Evolutionary conservation across 2,113 vertebrate genomes (phyloP).

Genomic region (Etheostoma cragini): DNA sequence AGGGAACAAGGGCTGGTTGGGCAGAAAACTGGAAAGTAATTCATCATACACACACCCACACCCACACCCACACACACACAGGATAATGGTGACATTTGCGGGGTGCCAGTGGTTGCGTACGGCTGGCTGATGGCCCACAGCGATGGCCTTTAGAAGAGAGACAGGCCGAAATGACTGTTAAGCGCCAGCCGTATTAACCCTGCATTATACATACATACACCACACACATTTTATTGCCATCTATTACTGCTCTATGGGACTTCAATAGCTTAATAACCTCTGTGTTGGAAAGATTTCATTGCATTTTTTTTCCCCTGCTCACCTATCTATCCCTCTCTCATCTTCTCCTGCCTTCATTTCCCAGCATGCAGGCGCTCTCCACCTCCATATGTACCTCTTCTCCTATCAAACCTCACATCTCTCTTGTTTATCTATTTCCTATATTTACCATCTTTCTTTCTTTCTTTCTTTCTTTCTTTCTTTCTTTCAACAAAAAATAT

Average conservation of each 20-base stretch:
- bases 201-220: slow-evolving; percentile 63
- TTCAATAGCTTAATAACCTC: slow-evolving; percentile 65
- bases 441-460: background rate
- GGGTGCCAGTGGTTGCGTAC: slow-evolving; percentile 57
- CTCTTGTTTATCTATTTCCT: background rate
- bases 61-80: slow-evolving; percentile 20
- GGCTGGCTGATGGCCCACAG: slow-evolving; percentile 74
- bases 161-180: slow-evolving; percentile 76
- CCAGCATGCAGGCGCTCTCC: slow-evolving; percentile 8
- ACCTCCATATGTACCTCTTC: slow-evolving; percentile 20
- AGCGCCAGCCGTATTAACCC: slow-evolving; percentile 68
- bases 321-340: slow-evolving; percentile 61
- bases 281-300: slow-evolving; percentile 56
- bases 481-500: background rate
- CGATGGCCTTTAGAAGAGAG: slow-evolving; percentile 80
- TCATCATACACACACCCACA: slow-evolving; percentile 14
- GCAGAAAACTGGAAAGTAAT: slow-evolving; percentile 43
- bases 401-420: slow-evolving; percentile 33
- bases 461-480: background rate
- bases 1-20: slow-evolving; percentile 23
- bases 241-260: slow-evolving; percentile 56
- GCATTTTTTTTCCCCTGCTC: slow-evolving; percentile 41
- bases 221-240: slow-evolving; percentile 40
- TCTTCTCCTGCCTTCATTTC: slow-evolving; percentile 48
- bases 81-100: slow-evolving; percentile 77